Evolutionary conservation across 53 echinoderm and acorn worm species (phyloP), one percentile per base, ranked within the genome.

Genomic region (Stichopus horrens): DNA sequence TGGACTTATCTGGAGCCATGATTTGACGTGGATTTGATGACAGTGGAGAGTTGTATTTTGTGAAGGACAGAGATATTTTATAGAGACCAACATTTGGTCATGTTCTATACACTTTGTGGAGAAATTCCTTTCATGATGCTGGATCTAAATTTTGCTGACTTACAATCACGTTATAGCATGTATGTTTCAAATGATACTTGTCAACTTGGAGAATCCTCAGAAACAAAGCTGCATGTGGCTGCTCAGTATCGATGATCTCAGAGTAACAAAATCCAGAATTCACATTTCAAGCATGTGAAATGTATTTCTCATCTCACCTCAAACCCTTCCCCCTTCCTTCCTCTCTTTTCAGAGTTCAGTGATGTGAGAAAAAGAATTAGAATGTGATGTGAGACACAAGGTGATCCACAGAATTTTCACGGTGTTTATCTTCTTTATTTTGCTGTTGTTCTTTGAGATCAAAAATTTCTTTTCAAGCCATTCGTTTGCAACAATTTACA

Each of bases 11-110:
- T 13, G 63, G 63, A 16, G 16, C 63, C 16, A 10, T 63, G 16
- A 13, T 63, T 63, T 63, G 63, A 13, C 11, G 16, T 63, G 63
- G 63, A 63, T 63, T 63, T 63, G 63, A 63, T 63, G 63, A 13
- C 13, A 13, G 63, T 63, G 63, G 16, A 63, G 63, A 63, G 63
- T 16, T 13, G 63, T 13, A 63, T 53, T 8, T 9, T 55, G 19
- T 79, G 10, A 21, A 54, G 79, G 18, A 79, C 79, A 79, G 8
- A 55, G n/a, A 79, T 19, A 79, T 79, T 77, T 79, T 53, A 79
- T 79, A 79, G 79, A 79, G 56, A 55, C 14, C 79, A 53, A 53
- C 14, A 53, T 79, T 53, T 55, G 52, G 79, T 79, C 55, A 79
- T 54, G 14, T 53, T 79, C 54, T 53, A 79, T 18, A 55, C 9